Percentiles rank a stretch among this genome's conserved stretches.
Evolutionary conservation across 2,888 invertebrate genomes (phyloP).

Genomic region (Drosophila austrosaltans): DNA sequence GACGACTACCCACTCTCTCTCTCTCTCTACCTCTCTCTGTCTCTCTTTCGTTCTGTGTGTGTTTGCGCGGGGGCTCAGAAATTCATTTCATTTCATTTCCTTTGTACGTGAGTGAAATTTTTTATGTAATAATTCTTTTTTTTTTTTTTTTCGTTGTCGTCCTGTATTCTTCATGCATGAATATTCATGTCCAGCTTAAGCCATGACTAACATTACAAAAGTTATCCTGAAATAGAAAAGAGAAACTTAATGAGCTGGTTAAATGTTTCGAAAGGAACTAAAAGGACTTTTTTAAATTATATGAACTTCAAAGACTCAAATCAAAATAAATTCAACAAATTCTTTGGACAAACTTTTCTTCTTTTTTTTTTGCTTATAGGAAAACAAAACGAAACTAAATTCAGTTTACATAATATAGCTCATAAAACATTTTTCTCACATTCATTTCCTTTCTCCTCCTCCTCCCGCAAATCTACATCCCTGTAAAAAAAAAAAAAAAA

Average conservation of each 20-base stretch:
- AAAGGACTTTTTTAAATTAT: background rate
- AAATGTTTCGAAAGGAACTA: constrained; percentile 3
- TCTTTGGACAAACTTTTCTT: background rate
- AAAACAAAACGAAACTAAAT: constrained; percentile 60
- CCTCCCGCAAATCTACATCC: background rate
- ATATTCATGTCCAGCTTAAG: constrained; percentile 43
- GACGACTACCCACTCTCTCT: constrained; percentile 21
- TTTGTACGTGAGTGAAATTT: constrained; percentile 75
- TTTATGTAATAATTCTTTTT: constrained; percentile 66
- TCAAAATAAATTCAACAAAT: constrained; percentile 6
- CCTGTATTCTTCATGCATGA: constrained; percentile 50
- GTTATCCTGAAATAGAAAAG: background rate
- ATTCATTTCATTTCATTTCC: constrained; percentile 80
- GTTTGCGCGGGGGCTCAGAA: constrained; percentile 65
- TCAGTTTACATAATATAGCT: constrained; percentile 76
- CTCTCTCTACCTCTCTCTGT: background rate
- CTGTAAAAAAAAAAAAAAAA: constrained; percentile 42
- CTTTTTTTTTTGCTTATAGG: background rate
- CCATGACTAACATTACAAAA: constrained; percentile 8
- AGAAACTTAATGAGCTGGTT: constrained; percentile 19
- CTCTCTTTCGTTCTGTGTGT: background rate
- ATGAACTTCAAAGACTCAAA: background rate
- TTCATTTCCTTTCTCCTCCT: constrained; percentile 38
- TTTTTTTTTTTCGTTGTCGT: constrained; percentile 46
- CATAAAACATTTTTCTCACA: constrained; percentile 74